phyloP scores from a whole-genome alignment of 2,797 vertebrate genomes.

The Pangasius larnaudii region DNA sequence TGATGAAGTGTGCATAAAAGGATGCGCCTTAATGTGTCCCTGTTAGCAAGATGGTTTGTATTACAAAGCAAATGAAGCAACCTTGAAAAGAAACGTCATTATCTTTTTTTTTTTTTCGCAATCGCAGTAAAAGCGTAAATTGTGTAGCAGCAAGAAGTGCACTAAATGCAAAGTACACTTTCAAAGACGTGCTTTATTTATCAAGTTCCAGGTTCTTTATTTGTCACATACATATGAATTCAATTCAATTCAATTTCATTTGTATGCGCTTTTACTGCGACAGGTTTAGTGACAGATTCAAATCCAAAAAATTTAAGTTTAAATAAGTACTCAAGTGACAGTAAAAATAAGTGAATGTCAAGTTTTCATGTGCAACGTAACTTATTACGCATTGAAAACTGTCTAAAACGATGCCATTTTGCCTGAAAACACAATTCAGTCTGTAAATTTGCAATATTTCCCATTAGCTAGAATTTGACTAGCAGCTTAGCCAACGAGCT shows the following conservation, averaged over 20 bases:
- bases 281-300: too few species aligned
- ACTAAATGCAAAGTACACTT: neutral
- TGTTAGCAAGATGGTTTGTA: neutral
- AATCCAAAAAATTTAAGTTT: neutral
- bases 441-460: neutral
- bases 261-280: too few species aligned
- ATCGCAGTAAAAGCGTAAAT: neutral
- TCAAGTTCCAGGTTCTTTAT: too few species aligned
- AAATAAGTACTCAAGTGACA: neutral
- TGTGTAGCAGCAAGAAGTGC: neutral
- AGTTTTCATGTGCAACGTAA: neutral
- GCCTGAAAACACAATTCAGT: neutral
- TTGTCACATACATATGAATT: neutral
- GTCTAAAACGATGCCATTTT: neutral
- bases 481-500: neutral
- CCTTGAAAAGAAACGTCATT: too few species aligned
- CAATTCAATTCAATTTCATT: too few species aligned
- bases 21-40: neutral
- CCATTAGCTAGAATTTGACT: neutral
- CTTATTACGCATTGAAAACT: neutral
- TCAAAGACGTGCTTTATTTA: neutral
- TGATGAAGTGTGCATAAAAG: neutral
- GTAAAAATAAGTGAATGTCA: neutral
- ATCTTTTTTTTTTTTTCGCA: too few species aligned
- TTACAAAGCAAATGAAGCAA: neutral